phyloP scores from a whole-genome alignment of 2,797 vertebrate genomes.

The Premnoplex brunnescens region DNA sequence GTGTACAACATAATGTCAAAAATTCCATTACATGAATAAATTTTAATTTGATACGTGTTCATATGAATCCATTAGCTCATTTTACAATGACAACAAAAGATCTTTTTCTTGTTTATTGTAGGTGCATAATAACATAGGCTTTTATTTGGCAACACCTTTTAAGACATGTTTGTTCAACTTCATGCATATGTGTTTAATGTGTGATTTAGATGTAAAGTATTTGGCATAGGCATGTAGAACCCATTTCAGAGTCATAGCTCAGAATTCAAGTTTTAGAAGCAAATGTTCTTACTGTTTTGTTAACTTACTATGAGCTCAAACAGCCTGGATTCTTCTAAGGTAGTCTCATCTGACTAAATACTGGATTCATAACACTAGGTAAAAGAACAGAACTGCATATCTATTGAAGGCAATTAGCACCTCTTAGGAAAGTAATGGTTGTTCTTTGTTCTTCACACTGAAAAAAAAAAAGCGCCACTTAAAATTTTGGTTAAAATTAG shows the following conservation, averaged over 20 bases:
- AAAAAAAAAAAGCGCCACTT: neutral
- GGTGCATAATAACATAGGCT: neutral
- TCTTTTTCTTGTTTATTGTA: neutral
- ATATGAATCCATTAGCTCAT: neutral
- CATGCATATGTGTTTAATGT: neutral
- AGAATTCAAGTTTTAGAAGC: neutral
- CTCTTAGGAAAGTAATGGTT: neutral
- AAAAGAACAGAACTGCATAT: neutral
- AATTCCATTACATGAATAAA: neutral
- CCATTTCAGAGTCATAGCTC: neutral
- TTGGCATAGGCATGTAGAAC: neutral
- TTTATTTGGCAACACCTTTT: conserved; percentile 10
- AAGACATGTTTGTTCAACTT: neutral
- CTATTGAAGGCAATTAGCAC: neutral
- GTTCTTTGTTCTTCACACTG: neutral
- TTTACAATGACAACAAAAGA: conserved; percentile 1
- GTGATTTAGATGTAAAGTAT: neutral
- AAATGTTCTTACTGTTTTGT: neutral
- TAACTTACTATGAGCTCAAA: neutral
- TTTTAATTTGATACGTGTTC: neutral
- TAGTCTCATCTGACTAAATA: neutral
- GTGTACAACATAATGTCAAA: neutral
- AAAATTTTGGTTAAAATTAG: neutral
- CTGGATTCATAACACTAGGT: neutral
- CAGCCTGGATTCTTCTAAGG: neutral